A percentile compares a stretch with the other conserved stretches of the same genome.
Conservation (phyloP, 2,888 invertebrate genomes). For the Alloplasta piceator region DNA sequence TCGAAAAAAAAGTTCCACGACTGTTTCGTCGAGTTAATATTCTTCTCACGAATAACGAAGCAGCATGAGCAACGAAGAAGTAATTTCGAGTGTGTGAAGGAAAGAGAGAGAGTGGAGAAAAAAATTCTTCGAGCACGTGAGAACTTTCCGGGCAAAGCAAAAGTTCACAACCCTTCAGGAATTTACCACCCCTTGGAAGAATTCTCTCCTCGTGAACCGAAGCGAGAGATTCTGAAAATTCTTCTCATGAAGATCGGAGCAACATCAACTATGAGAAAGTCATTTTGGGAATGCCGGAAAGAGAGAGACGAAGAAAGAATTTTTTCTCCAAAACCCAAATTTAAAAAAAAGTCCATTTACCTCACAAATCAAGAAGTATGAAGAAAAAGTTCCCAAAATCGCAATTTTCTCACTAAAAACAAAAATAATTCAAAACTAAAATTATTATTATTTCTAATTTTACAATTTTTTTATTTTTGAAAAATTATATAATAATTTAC, state of each 20-base stretch:
- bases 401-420: background rate
- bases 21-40: slow-evolving; percentile 11
- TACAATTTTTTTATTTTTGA: slow-evolving; percentile 9
- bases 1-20: no score
- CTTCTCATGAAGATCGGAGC: slow-evolving; percentile 53
- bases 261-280: slow-evolving; percentile 57
- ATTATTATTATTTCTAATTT: slow-evolving; percentile 16
- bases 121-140: slow-evolving; percentile 15
- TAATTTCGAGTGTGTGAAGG: slow-evolving; percentile 31
- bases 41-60: slow-evolving; percentile 53
- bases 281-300: slow-evolving; percentile 38
- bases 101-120: slow-evolving; percentile 15
- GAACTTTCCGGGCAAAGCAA: slow-evolving; percentile 20
- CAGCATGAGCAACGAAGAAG: slow-evolving; percentile 50
- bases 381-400: no score
- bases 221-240: slow-evolving; percentile 28
- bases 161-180: slow-evolving; percentile 52
- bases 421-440: no score
- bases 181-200: slow-evolving; percentile 39
- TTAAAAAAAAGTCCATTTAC: no score
- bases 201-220: background rate
- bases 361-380: no score
- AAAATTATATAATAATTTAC: no score
- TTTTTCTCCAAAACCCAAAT: no score
- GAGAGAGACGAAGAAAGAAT: background rate